phyloP scores from a whole-genome alignment of 2,113 vertebrate genomes.

The Leucoraja erinaceus region DNA sequence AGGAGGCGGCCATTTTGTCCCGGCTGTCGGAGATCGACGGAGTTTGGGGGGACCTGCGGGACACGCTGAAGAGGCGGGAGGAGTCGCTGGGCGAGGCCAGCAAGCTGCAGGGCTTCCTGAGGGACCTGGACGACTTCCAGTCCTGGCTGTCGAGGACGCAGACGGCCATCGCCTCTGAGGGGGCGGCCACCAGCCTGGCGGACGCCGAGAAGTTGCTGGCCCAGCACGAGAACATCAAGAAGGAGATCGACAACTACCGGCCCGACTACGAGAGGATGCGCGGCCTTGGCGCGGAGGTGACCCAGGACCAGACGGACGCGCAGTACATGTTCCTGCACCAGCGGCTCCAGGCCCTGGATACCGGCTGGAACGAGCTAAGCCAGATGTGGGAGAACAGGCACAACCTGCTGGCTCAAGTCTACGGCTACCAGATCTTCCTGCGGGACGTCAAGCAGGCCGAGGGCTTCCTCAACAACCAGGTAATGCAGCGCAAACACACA shows the following conservation, averaged over 20 bases:
- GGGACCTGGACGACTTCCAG: constrained; percentile 85
- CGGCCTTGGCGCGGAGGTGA: constrained; percentile 77
- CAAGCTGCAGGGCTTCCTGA: constrained; percentile 82
- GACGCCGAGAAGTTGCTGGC: constrained; percentile 77
- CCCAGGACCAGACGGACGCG: constrained; percentile 74
- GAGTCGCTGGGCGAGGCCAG: constrained; percentile 83
- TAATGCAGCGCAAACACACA: constrained; percentile 43
- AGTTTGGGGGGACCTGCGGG: constrained; percentile 78
- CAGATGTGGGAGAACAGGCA: constrained; percentile 89
- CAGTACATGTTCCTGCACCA: constrained; percentile 81
- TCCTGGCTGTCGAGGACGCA: constrained; percentile 83
- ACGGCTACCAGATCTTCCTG: constrained; percentile 82
- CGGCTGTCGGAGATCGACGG: constrained; percentile 65
- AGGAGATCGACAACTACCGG: constrained; percentile 83
- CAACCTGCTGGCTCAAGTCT: constrained; percentile 74
- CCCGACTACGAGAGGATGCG: constrained; percentile 78
- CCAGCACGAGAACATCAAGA: constrained; percentile 79
- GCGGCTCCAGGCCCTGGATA: constrained; percentile 80
- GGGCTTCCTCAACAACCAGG: constrained; percentile 86
- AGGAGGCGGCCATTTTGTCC: constrained; percentile 60
- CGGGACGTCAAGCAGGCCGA: constrained; percentile 84
- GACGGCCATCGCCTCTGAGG: constrained; percentile 81
- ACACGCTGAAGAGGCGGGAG: constrained; percentile 74
- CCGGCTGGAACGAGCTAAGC: constrained; percentile 83
- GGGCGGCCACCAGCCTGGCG: constrained; percentile 72